Base-by-base conservation (phyloP, 2,888 invertebrate species). In the Notocelia uddmanniana region DNA sequence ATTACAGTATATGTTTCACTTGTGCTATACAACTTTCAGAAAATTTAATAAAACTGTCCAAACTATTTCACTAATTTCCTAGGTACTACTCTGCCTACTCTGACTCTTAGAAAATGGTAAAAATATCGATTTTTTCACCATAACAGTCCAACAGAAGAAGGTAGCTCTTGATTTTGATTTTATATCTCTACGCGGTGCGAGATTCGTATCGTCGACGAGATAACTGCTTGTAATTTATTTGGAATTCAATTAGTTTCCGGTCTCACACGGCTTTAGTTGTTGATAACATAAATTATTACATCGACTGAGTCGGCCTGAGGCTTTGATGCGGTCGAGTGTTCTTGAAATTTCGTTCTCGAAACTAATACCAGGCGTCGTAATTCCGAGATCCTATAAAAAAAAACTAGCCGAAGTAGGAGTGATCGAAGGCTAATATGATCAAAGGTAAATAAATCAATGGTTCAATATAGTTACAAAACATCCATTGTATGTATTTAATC, bases 181-280 rank as follows among this genome's bases (percentile, higher is more conserved):
- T 48, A 55, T 71, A 58, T 60, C 59, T 18, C 31, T 11, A 19
- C 41, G 19, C 59, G 13, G 26, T 37, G 31, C 21, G 41, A 41
- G 60, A 62, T 69, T 68, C 68, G 66, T 68, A 60, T 67, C 57
- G 60, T 21, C 19, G 19, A 31, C 69, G 31, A 58, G 41, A 58
- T 63, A 58, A 67, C 68, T 57, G 59, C 75, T 68, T 76, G 80
- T 85, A 84, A 85, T 87, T 85, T 85, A 83, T 80, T 82, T 71
- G 89, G 90, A 80, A 90, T 90, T 85, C 84, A 85, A 86, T 87
- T 85, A 85, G 87, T 89, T 87, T 91, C 91, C 91, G 91, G 88
- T 85, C 86, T 80, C 81, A 85, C 80, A 79, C 77, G 76, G 77
- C 76, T 80, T 79, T 79, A 79, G 78, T 79, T 78, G 79, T 77